Evolutionary conservation across 2,797 vertebrate species (phyloP), one percentile per base, ranked within the genome.

Genomic region (Liparis tanakae): DNA sequence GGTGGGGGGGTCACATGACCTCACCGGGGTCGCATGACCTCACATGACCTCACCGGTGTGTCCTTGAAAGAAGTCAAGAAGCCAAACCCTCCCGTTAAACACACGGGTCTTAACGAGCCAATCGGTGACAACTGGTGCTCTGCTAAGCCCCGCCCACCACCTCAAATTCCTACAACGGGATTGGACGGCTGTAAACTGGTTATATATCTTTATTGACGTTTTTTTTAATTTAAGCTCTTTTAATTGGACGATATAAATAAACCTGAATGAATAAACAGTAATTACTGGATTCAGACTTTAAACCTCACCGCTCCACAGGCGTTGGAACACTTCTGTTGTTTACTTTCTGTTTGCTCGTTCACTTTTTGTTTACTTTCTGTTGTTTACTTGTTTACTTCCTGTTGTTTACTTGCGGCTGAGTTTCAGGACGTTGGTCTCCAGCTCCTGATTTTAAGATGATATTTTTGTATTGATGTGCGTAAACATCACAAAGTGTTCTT

Each of bases 31-130:
- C 64, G 15, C 30, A 13, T 71, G 48, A 53, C 33, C 8, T 70
- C 41, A 22, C 15, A 44, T 7, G n/a, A n/a, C n/a, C n/a, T n/a
- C 25, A 4, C 25, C 25, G 25, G 25, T 15, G 20, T 51, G 63
- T 48, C 41, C 39, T 65, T 61, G 17, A 65, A 69, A 72, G 8
- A 70, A 69, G 51, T 34, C 39, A 30, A 30, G 25, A 30, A 30
- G 67, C 43, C 5, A 44, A 67, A 57, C 7, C n/a, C 10, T 69
- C 4, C 9, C 5, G 43, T 58, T 33, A 12, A 54, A 30, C 1
- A 3, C 33, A 18, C n/a, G 51, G 8, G 41, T 34, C 44, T 46
- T 34, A 68, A 54, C 25, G 13, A 20, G 36, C 33, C 13, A 48
- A 46, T 30, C 13, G 44, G 22, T 18, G 17, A n/a, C 12, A 22